Evolutionary conservation across 2,888 invertebrate species (phyloP), one percentile per base, ranked within the genome.

Genomic region (Lasius platythorax): DNA sequence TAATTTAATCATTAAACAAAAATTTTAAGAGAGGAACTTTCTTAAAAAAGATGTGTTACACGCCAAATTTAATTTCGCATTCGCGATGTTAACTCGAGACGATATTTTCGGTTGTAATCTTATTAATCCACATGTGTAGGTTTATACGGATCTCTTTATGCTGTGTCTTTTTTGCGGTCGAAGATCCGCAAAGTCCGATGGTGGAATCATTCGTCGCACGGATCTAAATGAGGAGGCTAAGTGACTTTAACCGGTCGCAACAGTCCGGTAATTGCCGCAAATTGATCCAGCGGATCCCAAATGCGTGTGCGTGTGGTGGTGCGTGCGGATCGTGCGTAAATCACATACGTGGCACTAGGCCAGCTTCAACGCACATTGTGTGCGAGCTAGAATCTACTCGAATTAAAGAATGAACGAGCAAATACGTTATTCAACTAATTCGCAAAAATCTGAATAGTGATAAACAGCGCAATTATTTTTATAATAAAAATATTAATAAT

Each of bases 231-330:
- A 63, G 61, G 37, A 79, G 87, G 67, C 86, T 91, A 92, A 93
- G 89, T 88, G 91, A 90, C 90, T 92, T 88, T 91, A 92, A 93
- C 89, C 91, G 85, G 88, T 90, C 88, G 76, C 88, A 90, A 89
- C 92, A 85, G 90, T 90, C 88, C 78, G 88, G 92, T 93, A 93
- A 93, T 93, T 91, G 91, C 75, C 73, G 86, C 88, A 90, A 93
- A 93, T 93, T 93, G 92, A 91, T 37, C 91, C 88, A 87, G 89
- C 88, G 87, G 88, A 81, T 87, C 91, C 88, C 84, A 89, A 90
- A 90, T 85, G 83, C 70, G 75, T 63, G 74, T 66, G 50, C 15
- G 58, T 67, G 78, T 30, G 40, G 37, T 58, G 30, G 23, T 23
- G 8, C 64, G 30, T 37, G n/a, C 74, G 53, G 28, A 46, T 15